phyloP scores from a whole-genome alignment of 1,140 invertebrate species.

The Oedothorax gibbosus region DNA sequence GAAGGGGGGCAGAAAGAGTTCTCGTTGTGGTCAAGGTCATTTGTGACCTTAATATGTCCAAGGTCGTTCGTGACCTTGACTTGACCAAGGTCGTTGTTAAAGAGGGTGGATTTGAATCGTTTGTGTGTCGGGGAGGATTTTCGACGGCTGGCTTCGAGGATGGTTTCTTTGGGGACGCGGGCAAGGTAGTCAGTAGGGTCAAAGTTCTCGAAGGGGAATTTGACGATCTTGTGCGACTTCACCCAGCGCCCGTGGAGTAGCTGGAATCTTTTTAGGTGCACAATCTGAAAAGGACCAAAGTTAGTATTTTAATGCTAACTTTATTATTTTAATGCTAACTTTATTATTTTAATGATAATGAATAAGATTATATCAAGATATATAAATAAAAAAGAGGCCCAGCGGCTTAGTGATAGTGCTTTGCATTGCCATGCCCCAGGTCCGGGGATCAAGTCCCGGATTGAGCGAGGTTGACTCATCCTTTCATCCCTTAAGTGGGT shows the following conservation, averaged over 20 bases:
- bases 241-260: slow-evolving; percentile 89
- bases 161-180: slow-evolving; percentile 80
- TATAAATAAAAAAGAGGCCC: not conserved
- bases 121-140: not conserved
- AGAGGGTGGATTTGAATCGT: not conserved
- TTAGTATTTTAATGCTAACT: not conserved
- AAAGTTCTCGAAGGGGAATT: slow-evolving; percentile 86
- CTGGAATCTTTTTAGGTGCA: slow-evolving; percentile 91
- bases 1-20: slow-evolving; percentile 26
- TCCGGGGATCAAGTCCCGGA: no score
- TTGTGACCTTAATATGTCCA: not conserved
- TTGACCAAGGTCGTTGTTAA: not conserved
- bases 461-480: no score
- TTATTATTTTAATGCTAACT: not conserved
- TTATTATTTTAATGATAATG: not conserved
- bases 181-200: slow-evolving; percentile 84
- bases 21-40: slow-evolving; percentile 35
- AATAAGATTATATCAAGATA: not conserved
- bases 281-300: slow-evolving; percentile 77
- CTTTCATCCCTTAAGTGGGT: no score
- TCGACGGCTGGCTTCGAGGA: slow-evolving; percentile 67
- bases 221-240: slow-evolving; percentile 92
- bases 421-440: no score
- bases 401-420: no score
- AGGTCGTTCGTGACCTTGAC: slow-evolving; percentile 7